phyloP scores from a whole-genome alignment of 2,797 vertebrate species.

The Darevskia nairensis region DNA sequence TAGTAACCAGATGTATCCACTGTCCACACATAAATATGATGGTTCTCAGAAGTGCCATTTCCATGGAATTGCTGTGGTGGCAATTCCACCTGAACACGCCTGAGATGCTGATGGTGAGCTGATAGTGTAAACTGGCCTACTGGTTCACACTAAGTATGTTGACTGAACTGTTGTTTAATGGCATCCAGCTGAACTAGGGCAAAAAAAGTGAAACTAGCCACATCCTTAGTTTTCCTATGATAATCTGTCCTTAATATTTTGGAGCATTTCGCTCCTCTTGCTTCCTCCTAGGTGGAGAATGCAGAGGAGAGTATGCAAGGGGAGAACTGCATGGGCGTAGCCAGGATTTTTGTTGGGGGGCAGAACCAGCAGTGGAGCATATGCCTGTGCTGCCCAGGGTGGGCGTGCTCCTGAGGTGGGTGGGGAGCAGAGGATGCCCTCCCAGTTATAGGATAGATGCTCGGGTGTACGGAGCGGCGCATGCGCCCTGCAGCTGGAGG shows the following conservation, averaged over 20 bases:
- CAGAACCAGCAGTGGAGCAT: too few species aligned
- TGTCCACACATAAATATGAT: neutral
- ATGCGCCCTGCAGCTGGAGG: too few species aligned
- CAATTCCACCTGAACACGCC: neutral
- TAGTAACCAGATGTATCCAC: too few species aligned
- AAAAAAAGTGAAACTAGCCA: neutral
- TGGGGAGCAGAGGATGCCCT: too few species aligned
- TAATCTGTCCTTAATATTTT: neutral
- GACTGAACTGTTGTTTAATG: neutral
- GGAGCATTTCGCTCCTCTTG: neutral
- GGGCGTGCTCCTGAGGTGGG: too few species aligned
- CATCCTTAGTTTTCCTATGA: neutral
- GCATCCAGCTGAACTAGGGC: neutral
- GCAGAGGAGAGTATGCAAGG: neutral
- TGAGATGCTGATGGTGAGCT: neutral
- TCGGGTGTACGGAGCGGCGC: too few species aligned
- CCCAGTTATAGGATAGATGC: too few species aligned
- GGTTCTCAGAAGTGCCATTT: neutral
- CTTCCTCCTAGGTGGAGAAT: neutral
- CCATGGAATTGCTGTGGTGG: neutral
- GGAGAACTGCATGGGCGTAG: too few species aligned
- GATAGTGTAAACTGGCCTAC: too few species aligned
- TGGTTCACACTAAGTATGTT: neutral
- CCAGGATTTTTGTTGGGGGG: too few species aligned
- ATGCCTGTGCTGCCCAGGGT: too few species aligned